Percentiles rank a stretch among this genome's conserved stretches.
Evolutionary conservation across 2,888 invertebrate genomes (phyloP).

Genomic region (Vesta saturnalis): DNA sequence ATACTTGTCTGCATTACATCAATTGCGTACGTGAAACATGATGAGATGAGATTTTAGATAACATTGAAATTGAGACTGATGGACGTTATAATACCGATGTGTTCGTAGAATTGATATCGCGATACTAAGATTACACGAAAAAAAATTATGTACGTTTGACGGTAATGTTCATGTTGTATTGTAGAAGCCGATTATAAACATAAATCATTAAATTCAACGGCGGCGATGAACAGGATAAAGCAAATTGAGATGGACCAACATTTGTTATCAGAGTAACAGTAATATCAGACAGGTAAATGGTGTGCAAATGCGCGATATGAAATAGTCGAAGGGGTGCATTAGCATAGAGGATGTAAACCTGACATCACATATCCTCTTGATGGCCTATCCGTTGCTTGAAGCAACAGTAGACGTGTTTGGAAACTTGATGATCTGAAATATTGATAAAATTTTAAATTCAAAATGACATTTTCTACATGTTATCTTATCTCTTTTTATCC

Average conservation of each 20-base stretch:
- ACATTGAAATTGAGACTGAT: slow-evolving; percentile 58
- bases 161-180: slow-evolving; percentile 29
- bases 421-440: slow-evolving; percentile 28
- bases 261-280: slow-evolving; percentile 49
- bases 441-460: slow-evolving; percentile 13
- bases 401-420: slow-evolving; percentile 33
- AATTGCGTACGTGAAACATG: slow-evolving; percentile 40
- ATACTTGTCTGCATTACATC: slow-evolving; percentile 41
- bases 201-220: slow-evolving; percentile 15
- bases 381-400: slow-evolving; percentile 41
- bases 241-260: slow-evolving; percentile 34
- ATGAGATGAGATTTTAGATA: slow-evolving; percentile 52
- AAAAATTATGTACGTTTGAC: slow-evolving; percentile 53
- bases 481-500: too few relatives aligned
- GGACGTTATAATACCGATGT: slow-evolving; percentile 59
- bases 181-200: slow-evolving; percentile 3
- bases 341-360: slow-evolving; percentile 46
- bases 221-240: slow-evolving; percentile 25
- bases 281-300: slow-evolving; percentile 60
- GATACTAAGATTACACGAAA: slow-evolving; percentile 44
- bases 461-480: too few relatives aligned
- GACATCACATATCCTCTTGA: slow-evolving; percentile 46
- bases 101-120: slow-evolving; percentile 45
- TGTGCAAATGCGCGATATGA: slow-evolving; percentile 60
- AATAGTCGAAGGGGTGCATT: slow-evolving; percentile 43